These are phyloP conservation scores for Timema cristinae DNA, from an alignment of 2,888 invertebrate genomes.

Conservation along the genomic window DNA sequence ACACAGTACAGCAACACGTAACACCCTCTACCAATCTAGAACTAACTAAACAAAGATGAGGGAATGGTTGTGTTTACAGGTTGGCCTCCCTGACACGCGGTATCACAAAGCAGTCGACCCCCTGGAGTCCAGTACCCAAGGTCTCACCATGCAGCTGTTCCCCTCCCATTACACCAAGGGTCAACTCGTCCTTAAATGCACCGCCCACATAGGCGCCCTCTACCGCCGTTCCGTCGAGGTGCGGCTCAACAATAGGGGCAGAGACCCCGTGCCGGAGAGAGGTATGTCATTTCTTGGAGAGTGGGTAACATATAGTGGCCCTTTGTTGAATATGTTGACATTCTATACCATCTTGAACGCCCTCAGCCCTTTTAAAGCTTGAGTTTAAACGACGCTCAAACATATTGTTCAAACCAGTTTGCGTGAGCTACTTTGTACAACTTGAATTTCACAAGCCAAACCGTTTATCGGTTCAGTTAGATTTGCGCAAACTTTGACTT, in stretches of 20 bases:
- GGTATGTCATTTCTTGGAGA: slow-evolving; percentile 51
- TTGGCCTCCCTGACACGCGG: slow-evolving; percentile 38
- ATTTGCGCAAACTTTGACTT: no score
- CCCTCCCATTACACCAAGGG: slow-evolving; percentile 59
- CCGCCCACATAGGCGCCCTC: slow-evolving; percentile 63
- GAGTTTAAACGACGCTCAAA: no score
- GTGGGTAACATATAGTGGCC: not conserved
- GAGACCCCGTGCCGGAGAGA: slow-evolving; percentile 75
- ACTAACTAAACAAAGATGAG: no score
- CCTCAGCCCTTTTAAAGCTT: no score
- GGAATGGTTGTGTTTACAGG: slow-evolving; percentile 34
- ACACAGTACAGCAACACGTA: no score
- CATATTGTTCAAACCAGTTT: no score
- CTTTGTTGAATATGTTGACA: not conserved
- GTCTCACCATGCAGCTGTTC: slow-evolving; percentile 54
- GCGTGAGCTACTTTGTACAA: no score
- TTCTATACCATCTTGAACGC: no score
- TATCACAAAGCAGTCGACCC: slow-evolving; percentile 28
- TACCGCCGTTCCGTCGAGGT: slow-evolving; percentile 63
- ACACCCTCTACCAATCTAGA: no score
- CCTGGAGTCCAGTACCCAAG: slow-evolving; percentile 55
- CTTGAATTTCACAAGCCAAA: no score
- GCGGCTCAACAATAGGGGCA: slow-evolving; percentile 65
- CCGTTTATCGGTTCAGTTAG: no score
- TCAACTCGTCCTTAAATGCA: slow-evolving; percentile 65